These are phyloP conservation scores for Melolontha melolontha DNA, from an alignment of 2,888 invertebrate genomes.

Conservation along the genomic window DNA sequence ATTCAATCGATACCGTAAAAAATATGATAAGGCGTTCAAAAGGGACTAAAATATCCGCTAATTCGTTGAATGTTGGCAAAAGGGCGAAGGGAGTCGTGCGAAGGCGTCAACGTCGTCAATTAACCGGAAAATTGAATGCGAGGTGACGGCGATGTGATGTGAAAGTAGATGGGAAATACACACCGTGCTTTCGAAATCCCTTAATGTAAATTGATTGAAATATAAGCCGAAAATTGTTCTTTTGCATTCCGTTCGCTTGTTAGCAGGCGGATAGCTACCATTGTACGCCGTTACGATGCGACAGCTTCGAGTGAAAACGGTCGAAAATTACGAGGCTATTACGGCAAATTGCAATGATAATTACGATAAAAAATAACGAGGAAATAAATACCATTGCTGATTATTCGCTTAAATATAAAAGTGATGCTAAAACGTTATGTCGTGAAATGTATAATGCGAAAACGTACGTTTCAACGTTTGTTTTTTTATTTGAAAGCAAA, in stretches of 20 bases:
- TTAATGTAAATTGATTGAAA: constrained; percentile 29
- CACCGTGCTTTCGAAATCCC: neutral
- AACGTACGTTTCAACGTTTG: neutral
- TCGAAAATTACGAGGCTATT: constrained; percentile 1
- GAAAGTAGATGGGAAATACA: constrained; percentile 6
- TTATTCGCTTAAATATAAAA: neutral
- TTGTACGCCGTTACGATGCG: neutral
- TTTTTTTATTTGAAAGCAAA: too few species aligned
- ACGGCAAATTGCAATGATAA: constrained; percentile 5
- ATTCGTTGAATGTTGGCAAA: too few species aligned
- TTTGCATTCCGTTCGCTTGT: constrained; percentile 2
- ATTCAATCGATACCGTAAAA: too few species aligned
- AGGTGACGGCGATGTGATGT: constrained; percentile 13
- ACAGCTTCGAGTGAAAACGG: neutral
- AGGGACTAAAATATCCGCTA: too few species aligned
- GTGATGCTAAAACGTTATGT: constrained; percentile 5
- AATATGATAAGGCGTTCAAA: too few species aligned
- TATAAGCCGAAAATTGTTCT: constrained; percentile 28
- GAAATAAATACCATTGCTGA: constrained; percentile 2
- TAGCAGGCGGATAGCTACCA: neutral
- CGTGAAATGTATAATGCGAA: neutral
- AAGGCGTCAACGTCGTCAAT: constrained; percentile 5
- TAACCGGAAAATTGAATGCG: constrained; percentile 28
- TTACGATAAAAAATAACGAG: constrained; percentile 25
- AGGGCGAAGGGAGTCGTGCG: too few species aligned